phyloP scores from a whole-genome alignment of 2,113 vertebrate genomes.

The Bagarius yarrelli region DNA sequence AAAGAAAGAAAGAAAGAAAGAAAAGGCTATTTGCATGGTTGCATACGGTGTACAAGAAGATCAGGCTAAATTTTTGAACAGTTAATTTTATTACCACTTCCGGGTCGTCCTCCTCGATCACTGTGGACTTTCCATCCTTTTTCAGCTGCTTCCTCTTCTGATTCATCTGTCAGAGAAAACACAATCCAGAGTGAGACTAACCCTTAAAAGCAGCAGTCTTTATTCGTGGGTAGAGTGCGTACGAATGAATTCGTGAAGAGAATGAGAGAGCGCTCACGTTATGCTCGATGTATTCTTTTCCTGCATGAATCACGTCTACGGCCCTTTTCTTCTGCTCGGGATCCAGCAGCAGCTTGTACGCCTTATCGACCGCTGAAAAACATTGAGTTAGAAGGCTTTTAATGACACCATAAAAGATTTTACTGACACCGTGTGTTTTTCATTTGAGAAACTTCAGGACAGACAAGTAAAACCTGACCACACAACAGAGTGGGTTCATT shows the following conservation, averaged over 20 bases:
- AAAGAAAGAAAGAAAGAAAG: too few species aligned
- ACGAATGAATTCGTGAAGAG: background rate
- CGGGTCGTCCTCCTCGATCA: constrained; percentile 90
- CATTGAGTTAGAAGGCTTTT: background rate
- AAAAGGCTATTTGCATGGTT: too few species aligned
- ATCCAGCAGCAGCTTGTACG: constrained; percentile 92
- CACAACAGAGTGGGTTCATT: background rate
- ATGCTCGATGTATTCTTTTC: constrained; percentile 94
- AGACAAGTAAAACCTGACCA: background rate
- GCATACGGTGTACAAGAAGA: too few species aligned
- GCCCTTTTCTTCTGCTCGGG: constrained; percentile 97
- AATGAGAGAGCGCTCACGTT: constrained; percentile 75
- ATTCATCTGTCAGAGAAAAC: constrained; percentile 75
- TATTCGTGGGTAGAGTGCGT: too few species aligned
- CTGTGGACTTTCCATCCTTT: constrained; percentile 87
- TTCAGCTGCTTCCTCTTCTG: constrained; percentile 96
- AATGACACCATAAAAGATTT: background rate
- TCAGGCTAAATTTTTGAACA: background rate
- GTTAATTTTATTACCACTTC: constrained; percentile 75
- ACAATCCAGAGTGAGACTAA: background rate
- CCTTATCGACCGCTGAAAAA: constrained; percentile 91
- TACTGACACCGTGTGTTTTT: background rate
- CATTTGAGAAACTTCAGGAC: background rate
- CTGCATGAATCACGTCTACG: constrained; percentile 93
- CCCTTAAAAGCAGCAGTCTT: too few species aligned